Conservation (phyloP, 2,113 vertebrate species). For the Addax nasomaculatus region DNA sequence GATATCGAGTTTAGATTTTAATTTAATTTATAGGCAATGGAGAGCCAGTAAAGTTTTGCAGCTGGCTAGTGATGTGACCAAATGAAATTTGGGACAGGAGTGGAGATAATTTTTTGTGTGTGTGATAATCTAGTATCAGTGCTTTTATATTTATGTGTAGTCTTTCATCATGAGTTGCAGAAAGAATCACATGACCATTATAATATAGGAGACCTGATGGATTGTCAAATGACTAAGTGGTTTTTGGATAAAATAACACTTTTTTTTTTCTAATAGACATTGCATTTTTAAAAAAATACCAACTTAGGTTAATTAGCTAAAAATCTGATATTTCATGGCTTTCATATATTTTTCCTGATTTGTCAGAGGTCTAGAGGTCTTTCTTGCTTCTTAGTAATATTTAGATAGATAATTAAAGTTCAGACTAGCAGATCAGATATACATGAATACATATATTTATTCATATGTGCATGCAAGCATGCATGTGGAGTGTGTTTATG, state of each 20-base stretch:
- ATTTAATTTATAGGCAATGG: background rate
- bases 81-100: background rate
- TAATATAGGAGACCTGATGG: background rate
- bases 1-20: background rate
- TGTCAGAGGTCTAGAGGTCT: background rate
- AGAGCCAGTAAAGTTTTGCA: background rate
- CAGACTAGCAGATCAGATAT: background rate
- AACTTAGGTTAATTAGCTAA: background rate
- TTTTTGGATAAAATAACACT: background rate
- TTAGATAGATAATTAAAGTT: background rate
- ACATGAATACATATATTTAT: background rate
- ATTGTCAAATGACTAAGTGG: background rate
- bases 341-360: background rate
- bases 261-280: background rate
- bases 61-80: background rate
- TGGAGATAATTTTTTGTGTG: background rate
- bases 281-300: too few relatives aligned
- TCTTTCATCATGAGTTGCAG: background rate
- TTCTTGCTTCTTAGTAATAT: background rate
- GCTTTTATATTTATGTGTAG: background rate
- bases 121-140: background rate
- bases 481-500: background rate
- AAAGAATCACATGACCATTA: background rate
- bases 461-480: accelerated
- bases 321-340: background rate